Percentiles rank a stretch among this genome's conserved stretches.
These are phyloP conservation scores for Leptothorax acervorum DNA, from an alignment of 2,888 invertebrate genomes.

Conservation along the genomic window DNA sequence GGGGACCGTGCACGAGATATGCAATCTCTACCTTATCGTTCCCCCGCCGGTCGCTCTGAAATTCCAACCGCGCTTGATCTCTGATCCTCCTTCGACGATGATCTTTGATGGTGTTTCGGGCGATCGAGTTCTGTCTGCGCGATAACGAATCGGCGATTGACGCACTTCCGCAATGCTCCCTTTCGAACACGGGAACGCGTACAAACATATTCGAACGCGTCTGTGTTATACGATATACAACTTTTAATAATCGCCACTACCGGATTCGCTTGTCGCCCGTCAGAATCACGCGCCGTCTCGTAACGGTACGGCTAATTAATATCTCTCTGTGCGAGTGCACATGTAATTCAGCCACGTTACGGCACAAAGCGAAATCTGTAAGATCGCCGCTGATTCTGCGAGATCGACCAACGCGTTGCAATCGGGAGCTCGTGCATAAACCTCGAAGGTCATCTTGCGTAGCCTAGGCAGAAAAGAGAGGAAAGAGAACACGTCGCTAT, in stretches of 20 bases:
- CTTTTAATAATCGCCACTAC: constrained; percentile 59
- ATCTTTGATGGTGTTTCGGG: constrained; percentile 48
- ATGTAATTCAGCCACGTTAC: constrained; percentile 27
- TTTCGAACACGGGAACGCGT: constrained; percentile 32
- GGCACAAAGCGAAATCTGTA: constrained; percentile 14
- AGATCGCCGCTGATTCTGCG: constrained; percentile 30
- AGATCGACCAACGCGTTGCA: constrained; percentile 40
- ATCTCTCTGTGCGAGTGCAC: constrained; percentile 44
- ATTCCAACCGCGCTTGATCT: constrained; percentile 48
- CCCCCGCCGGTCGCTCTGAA: constrained; percentile 57
- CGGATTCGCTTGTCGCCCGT: constrained; percentile 65
- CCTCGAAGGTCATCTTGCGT: constrained; percentile 25
- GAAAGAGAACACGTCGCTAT: constrained; percentile 7
- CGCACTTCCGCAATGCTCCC: constrained; percentile 38
- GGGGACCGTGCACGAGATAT: constrained; percentile 69
- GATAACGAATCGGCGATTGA: constrained; percentile 58
- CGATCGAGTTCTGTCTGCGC: constrained; percentile 56
- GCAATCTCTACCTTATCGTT: constrained; percentile 70
- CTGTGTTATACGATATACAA: neutral
- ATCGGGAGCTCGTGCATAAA: constrained; percentile 31
- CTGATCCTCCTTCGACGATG: constrained; percentile 25
- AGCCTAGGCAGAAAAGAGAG: neutral
- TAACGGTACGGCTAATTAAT: constrained; percentile 73
- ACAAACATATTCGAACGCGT: neutral
- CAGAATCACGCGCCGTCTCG: constrained; percentile 66